phyloP scores from a whole-genome alignment of 2,113 vertebrate genomes.

The Campylorhamphus procurvoides region DNA sequence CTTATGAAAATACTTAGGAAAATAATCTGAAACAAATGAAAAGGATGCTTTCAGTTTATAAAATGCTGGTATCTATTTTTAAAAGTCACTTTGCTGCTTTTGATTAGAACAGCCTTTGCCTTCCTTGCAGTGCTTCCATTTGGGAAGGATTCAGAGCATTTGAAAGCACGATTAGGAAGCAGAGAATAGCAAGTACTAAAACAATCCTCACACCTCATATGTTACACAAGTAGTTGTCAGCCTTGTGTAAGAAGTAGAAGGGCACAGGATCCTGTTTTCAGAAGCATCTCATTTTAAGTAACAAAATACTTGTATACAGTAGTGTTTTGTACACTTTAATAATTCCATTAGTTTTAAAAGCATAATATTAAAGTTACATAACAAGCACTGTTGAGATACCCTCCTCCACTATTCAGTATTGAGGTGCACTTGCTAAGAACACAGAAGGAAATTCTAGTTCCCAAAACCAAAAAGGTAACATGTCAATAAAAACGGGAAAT shows the following conservation, averaged over 20 bases:
- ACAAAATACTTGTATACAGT: neutral
- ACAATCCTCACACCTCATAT: neutral
- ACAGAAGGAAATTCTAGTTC: neutral
- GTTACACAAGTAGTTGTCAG: neutral
- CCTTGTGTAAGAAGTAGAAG: neutral
- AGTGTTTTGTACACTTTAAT: neutral
- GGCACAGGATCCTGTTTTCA: neutral
- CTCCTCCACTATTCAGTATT: neutral
- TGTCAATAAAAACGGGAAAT: neutral
- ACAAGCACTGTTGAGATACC: neutral
- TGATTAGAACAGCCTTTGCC: neutral
- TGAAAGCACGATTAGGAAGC: neutral
- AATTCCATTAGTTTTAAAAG: neutral
- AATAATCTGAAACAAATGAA: neutral
- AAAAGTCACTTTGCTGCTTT: neutral
- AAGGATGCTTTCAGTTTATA: neutral
- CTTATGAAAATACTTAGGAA: neutral
- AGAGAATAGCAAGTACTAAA: neutral
- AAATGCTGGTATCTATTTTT: neutral
- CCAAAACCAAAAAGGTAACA: neutral
- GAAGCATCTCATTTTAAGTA: neutral
- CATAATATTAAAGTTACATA: neutral
- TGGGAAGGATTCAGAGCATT: neutral
- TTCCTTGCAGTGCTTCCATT: neutral
- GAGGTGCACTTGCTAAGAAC: neutral